A percentile compares a stretch with the other conserved stretches of the same genome.
Conservation (phyloP, 2,797 vertebrate species). For the Spondyliosoma cantharus region DNA sequence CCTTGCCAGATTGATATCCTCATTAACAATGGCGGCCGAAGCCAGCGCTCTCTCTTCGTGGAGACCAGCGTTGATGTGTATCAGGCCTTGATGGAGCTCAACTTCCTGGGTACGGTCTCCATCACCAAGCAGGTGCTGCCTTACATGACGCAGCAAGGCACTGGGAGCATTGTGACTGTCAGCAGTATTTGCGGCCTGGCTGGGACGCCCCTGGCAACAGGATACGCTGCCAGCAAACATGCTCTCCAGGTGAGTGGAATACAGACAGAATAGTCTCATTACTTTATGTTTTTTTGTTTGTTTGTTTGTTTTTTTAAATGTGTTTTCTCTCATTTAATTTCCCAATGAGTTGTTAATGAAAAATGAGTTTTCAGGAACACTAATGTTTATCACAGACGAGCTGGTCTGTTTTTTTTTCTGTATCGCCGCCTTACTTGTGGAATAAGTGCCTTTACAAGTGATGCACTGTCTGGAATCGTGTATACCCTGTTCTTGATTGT, state of each 20-base stretch:
- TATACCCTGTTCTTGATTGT: neutral
- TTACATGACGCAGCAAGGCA: constrained; percentile 89
- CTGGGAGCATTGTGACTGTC: constrained; percentile 89
- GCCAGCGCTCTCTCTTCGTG: constrained; percentile 89
- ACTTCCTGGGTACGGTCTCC: constrained; percentile 93
- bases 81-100: constrained; percentile 90
- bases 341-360: neutral
- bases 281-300: neutral
- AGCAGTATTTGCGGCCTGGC: constrained; percentile 90
- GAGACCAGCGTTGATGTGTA: constrained; percentile 90
- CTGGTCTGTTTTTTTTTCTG: constrained; percentile 13
- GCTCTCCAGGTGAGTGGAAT: constrained; percentile 88
- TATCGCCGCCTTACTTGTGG: neutral
- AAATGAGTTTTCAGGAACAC: neutral
- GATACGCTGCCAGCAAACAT: constrained; percentile 94
- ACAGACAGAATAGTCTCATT: neutral
- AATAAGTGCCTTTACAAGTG: constrained; percentile 4
- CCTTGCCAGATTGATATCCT: constrained; percentile 90
- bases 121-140: constrained; percentile 92
- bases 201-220: constrained; percentile 85
- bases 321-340: neutral
- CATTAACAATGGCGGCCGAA: constrained; percentile 92
- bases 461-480: neutral
- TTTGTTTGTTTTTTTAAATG: neutral
- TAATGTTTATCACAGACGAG: neutral